Evolutionary conservation across 2,888 invertebrate genomes (phyloP).

Genomic region (Pyrrhia umbra): DNA sequence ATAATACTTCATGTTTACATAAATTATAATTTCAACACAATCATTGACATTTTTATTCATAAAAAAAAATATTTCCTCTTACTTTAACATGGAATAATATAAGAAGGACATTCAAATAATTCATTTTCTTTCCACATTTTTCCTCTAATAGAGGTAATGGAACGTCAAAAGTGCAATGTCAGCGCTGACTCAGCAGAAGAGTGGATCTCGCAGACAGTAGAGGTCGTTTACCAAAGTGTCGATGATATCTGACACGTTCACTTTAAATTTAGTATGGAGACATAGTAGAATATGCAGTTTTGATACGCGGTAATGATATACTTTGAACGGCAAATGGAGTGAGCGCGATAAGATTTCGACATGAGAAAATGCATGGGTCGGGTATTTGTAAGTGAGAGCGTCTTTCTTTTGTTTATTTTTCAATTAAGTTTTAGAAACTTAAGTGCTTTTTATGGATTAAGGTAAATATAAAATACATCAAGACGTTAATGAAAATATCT

Average conservation of each 20-base stretch:
- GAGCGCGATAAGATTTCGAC: background rate
- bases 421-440: no score
- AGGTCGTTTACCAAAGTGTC: constrained; percentile 26
- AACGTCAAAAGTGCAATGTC: constrained; percentile 23
- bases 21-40: background rate
- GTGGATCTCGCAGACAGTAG: constrained; percentile 3
- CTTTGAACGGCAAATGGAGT: constrained; percentile 4
- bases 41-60: background rate
- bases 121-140: background rate
- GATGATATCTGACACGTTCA: background rate
- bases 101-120: background rate
- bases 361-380: background rate
- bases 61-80: background rate
- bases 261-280: constrained; percentile 4
- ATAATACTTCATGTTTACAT: background rate
- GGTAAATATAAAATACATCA: background rate
- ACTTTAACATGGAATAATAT: background rate
- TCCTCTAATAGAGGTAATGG: constrained; percentile 20
- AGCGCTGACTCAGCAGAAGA: constrained; percentile 23
- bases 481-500: no score
- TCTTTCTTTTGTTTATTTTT: background rate
- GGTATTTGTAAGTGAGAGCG: background rate
- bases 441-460: no score
- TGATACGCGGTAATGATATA: background rate
- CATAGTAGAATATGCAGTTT: constrained; percentile 6